Percentiles rank a stretch among this genome's conserved stretches.
Evolutionary conservation across 1,140 invertebrate genomes (phyloP).

Genomic region (Pollicipes pollicipes): DNA sequence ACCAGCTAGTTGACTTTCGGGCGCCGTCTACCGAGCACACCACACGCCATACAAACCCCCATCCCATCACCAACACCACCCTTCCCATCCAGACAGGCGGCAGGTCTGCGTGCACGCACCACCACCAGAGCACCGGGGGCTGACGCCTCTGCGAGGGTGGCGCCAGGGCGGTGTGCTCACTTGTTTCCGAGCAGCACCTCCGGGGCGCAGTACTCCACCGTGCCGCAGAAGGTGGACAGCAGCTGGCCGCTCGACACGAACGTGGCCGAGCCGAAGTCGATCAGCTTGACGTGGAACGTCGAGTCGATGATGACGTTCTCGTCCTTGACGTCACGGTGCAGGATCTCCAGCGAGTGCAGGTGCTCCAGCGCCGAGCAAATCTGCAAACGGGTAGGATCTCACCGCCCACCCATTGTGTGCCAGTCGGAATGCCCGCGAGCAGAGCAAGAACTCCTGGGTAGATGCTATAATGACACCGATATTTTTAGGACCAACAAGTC

Average conservation of each 20-base stretch:
- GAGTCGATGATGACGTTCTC: conserved; percentile 59
- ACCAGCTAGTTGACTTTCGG: too few relatives aligned
- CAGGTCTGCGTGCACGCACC: too few relatives aligned
- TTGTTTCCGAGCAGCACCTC: conserved; percentile 53
- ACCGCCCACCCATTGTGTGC: not conserved
- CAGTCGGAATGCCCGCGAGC: not conserved
- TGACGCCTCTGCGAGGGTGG: not conserved
- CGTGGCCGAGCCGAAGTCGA: conserved; percentile 58
- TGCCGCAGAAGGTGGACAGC: conserved; percentile 57
- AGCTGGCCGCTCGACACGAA: conserved; percentile 40
- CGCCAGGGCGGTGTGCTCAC: conserved; percentile 31
- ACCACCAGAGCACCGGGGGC: too few relatives aligned
- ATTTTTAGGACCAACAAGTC: too few relatives aligned
- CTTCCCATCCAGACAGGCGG: too few relatives aligned
- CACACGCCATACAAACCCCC: too few relatives aligned
- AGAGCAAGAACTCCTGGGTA: not conserved
- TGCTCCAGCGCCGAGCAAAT: conserved; percentile 48
- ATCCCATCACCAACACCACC: too few relatives aligned
- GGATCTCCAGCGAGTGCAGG: conserved; percentile 43
- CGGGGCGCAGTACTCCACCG: conserved; percentile 59
- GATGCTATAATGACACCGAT: too few relatives aligned
- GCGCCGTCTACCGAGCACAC: too few relatives aligned
- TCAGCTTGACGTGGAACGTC: conserved; percentile 51
- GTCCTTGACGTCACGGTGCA: conserved; percentile 56
- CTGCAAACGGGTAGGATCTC: conserved; percentile 25